These are phyloP conservation scores for Napeogenes sylphis DNA, from an alignment of 2,888 invertebrate species.

Conservation along the genomic window DNA sequence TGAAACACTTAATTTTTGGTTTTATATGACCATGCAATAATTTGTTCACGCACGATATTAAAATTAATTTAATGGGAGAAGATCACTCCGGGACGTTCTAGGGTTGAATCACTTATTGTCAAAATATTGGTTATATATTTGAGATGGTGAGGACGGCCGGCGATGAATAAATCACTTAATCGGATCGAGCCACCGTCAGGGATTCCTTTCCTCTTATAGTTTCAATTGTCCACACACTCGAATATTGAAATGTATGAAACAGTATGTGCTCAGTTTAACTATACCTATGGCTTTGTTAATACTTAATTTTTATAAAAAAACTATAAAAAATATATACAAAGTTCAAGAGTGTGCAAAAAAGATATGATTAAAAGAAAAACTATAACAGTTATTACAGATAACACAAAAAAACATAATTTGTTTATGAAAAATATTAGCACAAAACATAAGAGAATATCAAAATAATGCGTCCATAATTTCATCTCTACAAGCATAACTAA, in stretches of 20 bases:
- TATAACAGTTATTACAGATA: background rate
- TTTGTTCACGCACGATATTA: conserved; percentile 73
- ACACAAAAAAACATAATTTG: no score
- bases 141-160: conserved; percentile 49
- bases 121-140: conserved; percentile 69
- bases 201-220: conserved; percentile 1
- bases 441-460: background rate
- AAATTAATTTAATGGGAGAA: conserved; percentile 66
- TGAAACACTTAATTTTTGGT: conserved; percentile 63
- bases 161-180: conserved; percentile 65
- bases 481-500: conserved; percentile 54
- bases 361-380: background rate
- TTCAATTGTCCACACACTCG: background rate
- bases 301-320: no score
- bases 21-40: conserved; percentile 70
- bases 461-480: conserved; percentile 23
- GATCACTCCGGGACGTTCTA: conserved; percentile 48
- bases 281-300: no score
- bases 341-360: background rate
- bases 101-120: conserved; percentile 61
- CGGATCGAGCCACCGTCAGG: conserved; percentile 46
- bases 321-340: background rate
- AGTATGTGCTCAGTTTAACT: no score
- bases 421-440: background rate
- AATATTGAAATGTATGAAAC: no score